Evolutionary conservation across 2,888 invertebrate species (phyloP).

Genomic region (Monochamus alternatus): DNA sequence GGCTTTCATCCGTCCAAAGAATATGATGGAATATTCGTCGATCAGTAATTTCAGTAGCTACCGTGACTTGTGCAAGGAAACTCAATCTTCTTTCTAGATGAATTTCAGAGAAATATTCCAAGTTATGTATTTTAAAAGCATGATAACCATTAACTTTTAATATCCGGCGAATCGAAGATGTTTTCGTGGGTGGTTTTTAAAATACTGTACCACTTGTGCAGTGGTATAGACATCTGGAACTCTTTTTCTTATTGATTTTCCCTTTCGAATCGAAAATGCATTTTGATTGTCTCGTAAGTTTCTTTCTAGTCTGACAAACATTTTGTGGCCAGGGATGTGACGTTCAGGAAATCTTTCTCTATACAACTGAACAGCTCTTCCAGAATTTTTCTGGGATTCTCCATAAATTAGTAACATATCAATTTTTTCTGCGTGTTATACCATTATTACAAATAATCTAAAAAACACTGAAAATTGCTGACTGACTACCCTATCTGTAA

Average conservation of each 20-base stretch:
- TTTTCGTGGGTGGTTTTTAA: too few relatives aligned
- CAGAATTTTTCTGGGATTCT: constrained; percentile 17
- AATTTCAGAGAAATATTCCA: not conserved
- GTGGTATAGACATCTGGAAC: too few relatives aligned
- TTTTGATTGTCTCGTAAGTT: too few relatives aligned
- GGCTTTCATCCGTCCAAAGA: not conserved
- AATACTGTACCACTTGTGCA: too few relatives aligned
- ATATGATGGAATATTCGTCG: not conserved
- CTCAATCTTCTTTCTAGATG: not conserved
- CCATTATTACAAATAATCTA: not conserved
- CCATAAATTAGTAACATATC: constrained; percentile 22
- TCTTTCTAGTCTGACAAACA: too few relatives aligned
- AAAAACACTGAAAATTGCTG: too few relatives aligned
- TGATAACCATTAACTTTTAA: not conserved
- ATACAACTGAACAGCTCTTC: constrained; percentile 15
- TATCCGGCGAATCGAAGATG: not conserved
- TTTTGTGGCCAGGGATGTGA: too few relatives aligned
- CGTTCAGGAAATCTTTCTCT: too few relatives aligned
- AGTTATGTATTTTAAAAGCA: not conserved
- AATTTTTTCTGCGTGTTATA: constrained; percentile 13
- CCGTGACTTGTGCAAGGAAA: not conserved
- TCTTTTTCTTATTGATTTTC: too few relatives aligned
- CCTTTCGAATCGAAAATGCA: too few relatives aligned
- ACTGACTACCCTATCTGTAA: too few relatives aligned
- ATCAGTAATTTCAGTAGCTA: not conserved